Evolutionary conservation across 92 coral and sea anemone genomes (phyloP).

Genomic region (Paramuricea clavata): DNA sequence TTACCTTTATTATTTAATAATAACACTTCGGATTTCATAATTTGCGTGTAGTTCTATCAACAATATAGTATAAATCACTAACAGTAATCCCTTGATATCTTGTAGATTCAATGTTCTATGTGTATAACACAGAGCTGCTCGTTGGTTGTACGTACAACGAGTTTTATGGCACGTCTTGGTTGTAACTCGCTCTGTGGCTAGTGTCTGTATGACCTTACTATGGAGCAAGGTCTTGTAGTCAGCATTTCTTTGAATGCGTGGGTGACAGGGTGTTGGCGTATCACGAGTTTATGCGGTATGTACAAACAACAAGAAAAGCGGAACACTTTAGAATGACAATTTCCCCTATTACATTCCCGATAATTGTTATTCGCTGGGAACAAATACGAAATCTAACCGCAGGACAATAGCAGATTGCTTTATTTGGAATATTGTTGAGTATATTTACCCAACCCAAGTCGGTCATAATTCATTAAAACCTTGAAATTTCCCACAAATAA

Average conservation of each 20-base stretch:
- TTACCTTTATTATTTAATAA: slow-evolving; percentile 14
- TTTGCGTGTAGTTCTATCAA: neutral
- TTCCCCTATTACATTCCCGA: slow-evolving; percentile 26
- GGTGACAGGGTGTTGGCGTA: slow-evolving; percentile 21
- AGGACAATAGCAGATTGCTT: neutral
- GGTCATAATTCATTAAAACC: neutral
- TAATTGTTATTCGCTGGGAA: neutral
- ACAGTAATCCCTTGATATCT: neutral
- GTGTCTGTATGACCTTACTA: neutral
- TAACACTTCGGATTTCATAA: neutral
- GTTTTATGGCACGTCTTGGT: neutral
- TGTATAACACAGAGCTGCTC: neutral
- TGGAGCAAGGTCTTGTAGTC: no score
- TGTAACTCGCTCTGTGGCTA: neutral
- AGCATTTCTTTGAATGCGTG: slow-evolving; percentile 28
- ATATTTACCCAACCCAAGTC: neutral
- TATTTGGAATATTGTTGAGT: neutral
- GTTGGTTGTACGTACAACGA: neutral
- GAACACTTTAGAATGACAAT: slow-evolving; percentile 10
- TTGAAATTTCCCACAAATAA: neutral
- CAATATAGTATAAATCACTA: no score
- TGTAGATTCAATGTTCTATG: neutral
- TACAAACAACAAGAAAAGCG: slow-evolving; percentile 4
- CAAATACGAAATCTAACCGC: neutral
- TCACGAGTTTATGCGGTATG: slow-evolving; percentile 29